phyloP scores from a whole-genome alignment of 2,888 invertebrate species.

The Thymelicus sylvestris region DNA sequence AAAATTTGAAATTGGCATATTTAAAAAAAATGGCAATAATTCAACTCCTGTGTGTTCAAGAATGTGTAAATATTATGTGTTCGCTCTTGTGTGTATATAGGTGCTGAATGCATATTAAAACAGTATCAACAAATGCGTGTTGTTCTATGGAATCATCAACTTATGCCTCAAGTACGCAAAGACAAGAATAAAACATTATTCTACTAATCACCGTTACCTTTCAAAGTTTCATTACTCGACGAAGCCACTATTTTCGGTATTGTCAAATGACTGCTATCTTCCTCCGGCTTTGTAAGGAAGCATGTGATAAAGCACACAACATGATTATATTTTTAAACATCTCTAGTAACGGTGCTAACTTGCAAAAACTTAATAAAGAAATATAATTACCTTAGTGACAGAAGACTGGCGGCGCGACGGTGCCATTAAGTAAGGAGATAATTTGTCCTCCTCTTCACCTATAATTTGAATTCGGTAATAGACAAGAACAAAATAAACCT shows the following conservation, averaged over 20 bases:
- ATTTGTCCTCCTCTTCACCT: slow-evolving; percentile 79
- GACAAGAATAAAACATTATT: background rate
- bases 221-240: slow-evolving; percentile 91
- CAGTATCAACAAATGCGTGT: too few species aligned
- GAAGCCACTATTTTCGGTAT: slow-evolving; percentile 91
- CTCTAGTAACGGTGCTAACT: background rate
- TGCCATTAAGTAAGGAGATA: slow-evolving; percentile 72
- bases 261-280: slow-evolving; percentile 86
- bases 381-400: slow-evolving; percentile 64
- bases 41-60: too few species aligned
- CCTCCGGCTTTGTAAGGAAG: slow-evolving; percentile 73
- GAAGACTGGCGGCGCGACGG: slow-evolving; percentile 73
- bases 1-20: too few species aligned
- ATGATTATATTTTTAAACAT: background rate
- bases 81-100: too few species aligned
- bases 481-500: slow-evolving; percentile 7
- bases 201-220: slow-evolving; percentile 78
- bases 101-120: too few species aligned
- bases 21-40: too few species aligned
- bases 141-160: too few species aligned
- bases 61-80: too few species aligned
- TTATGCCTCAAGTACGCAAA: too few species aligned
- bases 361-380: background rate
- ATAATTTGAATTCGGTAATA: slow-evolving; percentile 19
- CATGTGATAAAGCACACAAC: slow-evolving; percentile 46